These are phyloP conservation scores for Saxidomus purpurata DNA, from an alignment of 1,140 invertebrate species.

Conservation along the genomic window DNA sequence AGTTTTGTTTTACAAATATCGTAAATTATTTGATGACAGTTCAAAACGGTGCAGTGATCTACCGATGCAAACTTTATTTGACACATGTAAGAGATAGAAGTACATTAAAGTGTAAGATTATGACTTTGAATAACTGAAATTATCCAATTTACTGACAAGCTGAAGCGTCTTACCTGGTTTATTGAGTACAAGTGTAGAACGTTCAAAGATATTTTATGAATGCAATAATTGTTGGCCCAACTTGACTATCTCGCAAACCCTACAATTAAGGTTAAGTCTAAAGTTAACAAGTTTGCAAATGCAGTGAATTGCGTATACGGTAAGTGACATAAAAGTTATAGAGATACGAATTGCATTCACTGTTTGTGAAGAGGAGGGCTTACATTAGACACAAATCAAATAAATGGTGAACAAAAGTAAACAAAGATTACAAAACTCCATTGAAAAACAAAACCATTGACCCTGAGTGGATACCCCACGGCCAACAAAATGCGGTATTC, in stretches of 20 bases:
- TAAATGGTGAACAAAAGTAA: neutral
- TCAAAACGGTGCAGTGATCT: neutral
- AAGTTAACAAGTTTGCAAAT: neutral
- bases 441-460: constrained; percentile 3
- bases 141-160: constrained; percentile 5
- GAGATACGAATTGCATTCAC: neutral
- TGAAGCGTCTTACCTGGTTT: neutral
- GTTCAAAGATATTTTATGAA: neutral
- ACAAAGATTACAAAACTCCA: neutral
- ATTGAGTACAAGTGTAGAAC: neutral
- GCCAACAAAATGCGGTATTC: neutral
- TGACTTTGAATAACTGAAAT: constrained; percentile 3
- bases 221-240: neutral
- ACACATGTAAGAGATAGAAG: neutral
- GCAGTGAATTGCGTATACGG: neutral
- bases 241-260: neutral
- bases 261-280: neutral
- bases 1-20: neutral
- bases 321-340: neutral
- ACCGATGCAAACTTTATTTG: neutral
- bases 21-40: neutral
- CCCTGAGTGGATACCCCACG: neutral
- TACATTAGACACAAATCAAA: neutral
- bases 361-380: neutral
- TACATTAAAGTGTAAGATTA: neutral